phyloP scores from a whole-genome alignment of 2,113 vertebrate species.

The Poeciliopsis turrubarensis region DNA sequence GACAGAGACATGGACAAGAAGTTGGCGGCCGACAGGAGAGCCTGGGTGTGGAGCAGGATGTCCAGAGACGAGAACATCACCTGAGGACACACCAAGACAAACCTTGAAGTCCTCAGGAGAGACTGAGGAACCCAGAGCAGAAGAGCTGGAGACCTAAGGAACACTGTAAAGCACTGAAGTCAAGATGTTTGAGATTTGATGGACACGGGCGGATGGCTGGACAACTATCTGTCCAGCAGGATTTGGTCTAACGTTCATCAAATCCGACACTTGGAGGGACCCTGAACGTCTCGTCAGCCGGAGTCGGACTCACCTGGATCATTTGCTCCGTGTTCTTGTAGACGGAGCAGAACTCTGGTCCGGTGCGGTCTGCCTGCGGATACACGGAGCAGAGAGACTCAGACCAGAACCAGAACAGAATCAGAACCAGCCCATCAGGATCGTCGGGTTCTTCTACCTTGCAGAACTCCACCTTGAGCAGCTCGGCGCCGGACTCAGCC shows the following conservation, averaged over 20 bases:
- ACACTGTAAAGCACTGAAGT: no score
- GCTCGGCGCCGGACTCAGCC: constrained; percentile 82
- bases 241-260: no score
- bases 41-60: constrained; percentile 90
- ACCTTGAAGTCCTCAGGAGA: background rate
- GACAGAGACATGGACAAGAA: constrained; percentile 84
- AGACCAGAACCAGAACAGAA: background rate
- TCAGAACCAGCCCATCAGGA: background rate
- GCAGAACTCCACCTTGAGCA: constrained; percentile 90
- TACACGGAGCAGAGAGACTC: constrained; percentile 9
- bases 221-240: no score
- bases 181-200: no score
- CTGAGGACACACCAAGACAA: constrained; percentile 64
- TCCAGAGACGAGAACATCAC: constrained; percentile 90
- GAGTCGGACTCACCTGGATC: constrained; percentile 80
- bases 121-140: background rate
- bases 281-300: background rate
- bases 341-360: constrained; percentile 84
- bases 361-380: constrained; percentile 85
- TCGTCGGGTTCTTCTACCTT: constrained; percentile 79
- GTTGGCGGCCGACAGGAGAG: constrained; percentile 89
- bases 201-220: no score
- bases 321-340: constrained; percentile 87
- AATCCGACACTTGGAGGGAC: background rate
- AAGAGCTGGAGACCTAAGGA: no score